Evolutionary conservation across 2,113 vertebrate species (phyloP).

Genomic region (Chlorodrepanis virens): DNA sequence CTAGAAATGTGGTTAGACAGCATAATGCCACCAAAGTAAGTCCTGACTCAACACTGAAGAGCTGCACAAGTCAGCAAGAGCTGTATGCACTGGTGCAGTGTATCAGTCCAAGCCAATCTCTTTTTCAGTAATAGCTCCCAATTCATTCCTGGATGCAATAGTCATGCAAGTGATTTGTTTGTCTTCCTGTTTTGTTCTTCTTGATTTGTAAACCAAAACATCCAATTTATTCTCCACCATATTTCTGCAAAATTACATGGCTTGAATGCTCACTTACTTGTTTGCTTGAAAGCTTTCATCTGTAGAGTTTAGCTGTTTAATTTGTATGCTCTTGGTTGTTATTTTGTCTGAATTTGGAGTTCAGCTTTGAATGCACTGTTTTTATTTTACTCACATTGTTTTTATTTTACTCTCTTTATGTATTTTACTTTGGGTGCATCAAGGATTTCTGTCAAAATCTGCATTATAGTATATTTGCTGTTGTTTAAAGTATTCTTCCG

Average conservation of each 20-base stretch:
- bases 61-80: not conserved
- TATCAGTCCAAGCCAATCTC: not conserved
- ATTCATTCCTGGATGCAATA: not conserved
- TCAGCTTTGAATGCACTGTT: not conserved
- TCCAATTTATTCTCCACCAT: not conserved
- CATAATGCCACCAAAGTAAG: not conserved
- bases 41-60: not conserved
- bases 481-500: not conserved
- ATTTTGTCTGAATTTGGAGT: not conserved
- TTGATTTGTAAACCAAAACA: conserved; percentile 1
- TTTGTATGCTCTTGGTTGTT: not conserved
- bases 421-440: not conserved
- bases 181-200: not conserved
- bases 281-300: conserved; percentile 21
- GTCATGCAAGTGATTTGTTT: not conserved
- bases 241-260: not conserved
- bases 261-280: not conserved
- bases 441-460: not conserved
- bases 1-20: not conserved
- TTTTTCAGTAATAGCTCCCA: not conserved
- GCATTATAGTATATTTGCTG: not conserved
- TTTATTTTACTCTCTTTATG: not conserved
- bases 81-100: not conserved
- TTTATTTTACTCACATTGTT: not conserved
- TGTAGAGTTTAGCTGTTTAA: not conserved